A percentile compares a stretch with the other conserved stretches of the same genome.
Evolutionary conservation across 2,113 vertebrate species (phyloP).

Genomic region (Ageneiosus marmoratus): DNA sequence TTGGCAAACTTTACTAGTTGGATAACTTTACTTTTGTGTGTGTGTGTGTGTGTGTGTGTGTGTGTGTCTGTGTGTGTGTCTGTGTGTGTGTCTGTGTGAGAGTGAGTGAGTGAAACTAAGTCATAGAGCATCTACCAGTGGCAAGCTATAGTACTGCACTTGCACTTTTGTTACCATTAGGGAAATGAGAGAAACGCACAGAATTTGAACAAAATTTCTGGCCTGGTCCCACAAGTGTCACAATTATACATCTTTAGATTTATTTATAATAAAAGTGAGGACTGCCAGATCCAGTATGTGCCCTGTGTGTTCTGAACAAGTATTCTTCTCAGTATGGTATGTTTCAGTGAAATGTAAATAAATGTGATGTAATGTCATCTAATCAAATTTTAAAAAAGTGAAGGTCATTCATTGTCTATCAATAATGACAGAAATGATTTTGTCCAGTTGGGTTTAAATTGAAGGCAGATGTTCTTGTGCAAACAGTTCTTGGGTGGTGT

Average conservation of each 20-base stretch:
- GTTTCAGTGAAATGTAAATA: slow-evolving; percentile 59
- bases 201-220: slow-evolving; percentile 28
- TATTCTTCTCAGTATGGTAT: slow-evolving; percentile 44
- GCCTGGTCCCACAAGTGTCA: slow-evolving; percentile 24
- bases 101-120: slow-evolving; percentile 37
- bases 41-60: too few relatives aligned
- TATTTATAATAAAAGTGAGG: slow-evolving; percentile 29
- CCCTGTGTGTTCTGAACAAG: slow-evolving; percentile 54
- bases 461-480: slow-evolving; percentile 66
- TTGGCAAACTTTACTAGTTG: not conserved
- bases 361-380: slow-evolving; percentile 60
- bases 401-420: slow-evolving; percentile 59
- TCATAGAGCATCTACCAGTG: slow-evolving; percentile 71
- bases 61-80: too few relatives aligned
- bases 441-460: slow-evolving; percentile 62
- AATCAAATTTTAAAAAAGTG: slow-evolving; percentile 56
- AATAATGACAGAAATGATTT: slow-evolving; percentile 69
- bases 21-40: not conserved
- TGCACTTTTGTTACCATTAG: not conserved
- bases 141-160: slow-evolving; percentile 13
- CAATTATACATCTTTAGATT: slow-evolving; percentile 18
- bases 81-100: too few relatives aligned
- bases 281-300: slow-evolving; percentile 39
- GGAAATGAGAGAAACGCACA: not conserved
- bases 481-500: slow-evolving; percentile 65